phyloP scores from a whole-genome alignment of 2,888 invertebrate genomes.

The Lissocephala sabroskyi region DNA sequence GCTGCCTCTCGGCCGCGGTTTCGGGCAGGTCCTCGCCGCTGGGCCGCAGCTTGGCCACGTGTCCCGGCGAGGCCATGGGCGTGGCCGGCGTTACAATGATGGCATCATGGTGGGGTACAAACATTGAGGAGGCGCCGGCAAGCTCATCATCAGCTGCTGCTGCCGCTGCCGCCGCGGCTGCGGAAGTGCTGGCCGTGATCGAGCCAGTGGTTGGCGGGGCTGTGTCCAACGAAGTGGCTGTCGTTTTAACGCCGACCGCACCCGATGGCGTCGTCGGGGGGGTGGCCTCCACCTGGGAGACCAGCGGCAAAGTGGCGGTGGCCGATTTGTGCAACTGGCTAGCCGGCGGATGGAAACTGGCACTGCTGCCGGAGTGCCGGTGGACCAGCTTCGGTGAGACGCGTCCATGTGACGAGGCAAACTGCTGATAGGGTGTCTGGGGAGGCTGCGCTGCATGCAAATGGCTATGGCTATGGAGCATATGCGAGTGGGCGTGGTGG shows the following conservation, averaged over 20 bases:
- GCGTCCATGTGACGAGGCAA: conserved; percentile 57
- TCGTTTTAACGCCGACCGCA: conserved; percentile 51
- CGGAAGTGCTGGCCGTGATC: conserved; percentile 44
- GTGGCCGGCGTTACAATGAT: conserved; percentile 73
- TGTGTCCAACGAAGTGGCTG: conserved; percentile 39
- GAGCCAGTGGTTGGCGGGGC: no score
- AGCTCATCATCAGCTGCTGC: conserved; percentile 36
- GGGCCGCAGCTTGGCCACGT: conserved; percentile 54
- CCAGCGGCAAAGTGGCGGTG: conserved; percentile 71
- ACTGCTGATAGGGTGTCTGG: conserved; percentile 51
- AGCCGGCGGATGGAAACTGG: conserved; percentile 52
- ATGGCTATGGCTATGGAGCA: conserved; percentile 34
- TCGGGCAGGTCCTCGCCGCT: conserved; percentile 44
- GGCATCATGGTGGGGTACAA: conserved; percentile 63
- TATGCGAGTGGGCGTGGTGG: conserved; percentile 34
- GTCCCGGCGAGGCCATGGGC: conserved; percentile 72
- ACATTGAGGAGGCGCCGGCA: conserved; percentile 38
- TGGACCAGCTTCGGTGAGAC: conserved; percentile 68
- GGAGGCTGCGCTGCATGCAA: conserved; percentile 16
- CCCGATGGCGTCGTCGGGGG: conserved; percentile 68
- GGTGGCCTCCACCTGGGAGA: conserved; percentile 69
- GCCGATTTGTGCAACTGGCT: conserved; percentile 70
- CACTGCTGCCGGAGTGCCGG: conserved; percentile 69
- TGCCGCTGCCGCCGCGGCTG: conserved; percentile 39
- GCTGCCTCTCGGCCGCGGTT: conserved; percentile 53